Conservation (phyloP, 1,140 invertebrate genomes). For the Drosophila nigrodunni region DNA sequence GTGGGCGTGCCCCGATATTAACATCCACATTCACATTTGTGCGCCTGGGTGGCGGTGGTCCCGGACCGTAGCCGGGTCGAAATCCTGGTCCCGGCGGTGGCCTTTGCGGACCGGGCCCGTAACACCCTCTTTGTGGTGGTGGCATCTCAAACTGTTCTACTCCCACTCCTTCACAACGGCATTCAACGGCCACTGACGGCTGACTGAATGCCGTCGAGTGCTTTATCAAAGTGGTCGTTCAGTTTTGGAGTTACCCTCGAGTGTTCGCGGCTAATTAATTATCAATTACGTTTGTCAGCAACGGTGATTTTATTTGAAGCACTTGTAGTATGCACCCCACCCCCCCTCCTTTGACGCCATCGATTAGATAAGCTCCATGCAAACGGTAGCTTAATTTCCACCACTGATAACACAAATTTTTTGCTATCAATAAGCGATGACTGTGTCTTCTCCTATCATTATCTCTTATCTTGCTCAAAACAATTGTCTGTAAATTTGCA, state of each 20-base stretch:
- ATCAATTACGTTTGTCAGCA: constrained; percentile 63
- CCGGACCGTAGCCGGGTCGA: constrained; percentile 42
- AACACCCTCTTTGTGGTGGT: constrained; percentile 58
- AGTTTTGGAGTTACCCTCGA: constrained; percentile 32
- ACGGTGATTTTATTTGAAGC: constrained; percentile 59
- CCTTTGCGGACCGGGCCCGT: constrained; percentile 53
- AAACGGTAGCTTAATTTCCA: constrained; percentile 31
- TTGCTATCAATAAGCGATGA: constrained; percentile 47
- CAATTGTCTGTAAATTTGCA: no score
- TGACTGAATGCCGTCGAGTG: constrained; percentile 54
- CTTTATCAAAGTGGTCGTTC: constrained; percentile 42
- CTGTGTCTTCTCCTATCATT: neutral
- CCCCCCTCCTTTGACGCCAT: neutral
- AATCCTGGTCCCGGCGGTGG: constrained; percentile 61
- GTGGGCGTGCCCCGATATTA: constrained; percentile 65
- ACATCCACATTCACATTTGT: constrained; percentile 70
- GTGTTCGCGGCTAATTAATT: constrained; percentile 66
- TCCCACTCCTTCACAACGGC: constrained; percentile 6
- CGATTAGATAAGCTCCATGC: constrained; percentile 61
- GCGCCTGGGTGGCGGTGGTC: constrained; percentile 56
- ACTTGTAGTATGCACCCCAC: neutral
- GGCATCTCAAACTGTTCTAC: constrained; percentile 48
- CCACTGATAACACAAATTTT: constrained; percentile 21
- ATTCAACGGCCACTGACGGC: constrained; percentile 28
- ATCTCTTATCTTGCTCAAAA: no score